Evolutionary conservation across 2,888 invertebrate species (phyloP), one percentile per base, ranked within the genome.

Genomic region (Macrostomum cliftonense): DNA sequence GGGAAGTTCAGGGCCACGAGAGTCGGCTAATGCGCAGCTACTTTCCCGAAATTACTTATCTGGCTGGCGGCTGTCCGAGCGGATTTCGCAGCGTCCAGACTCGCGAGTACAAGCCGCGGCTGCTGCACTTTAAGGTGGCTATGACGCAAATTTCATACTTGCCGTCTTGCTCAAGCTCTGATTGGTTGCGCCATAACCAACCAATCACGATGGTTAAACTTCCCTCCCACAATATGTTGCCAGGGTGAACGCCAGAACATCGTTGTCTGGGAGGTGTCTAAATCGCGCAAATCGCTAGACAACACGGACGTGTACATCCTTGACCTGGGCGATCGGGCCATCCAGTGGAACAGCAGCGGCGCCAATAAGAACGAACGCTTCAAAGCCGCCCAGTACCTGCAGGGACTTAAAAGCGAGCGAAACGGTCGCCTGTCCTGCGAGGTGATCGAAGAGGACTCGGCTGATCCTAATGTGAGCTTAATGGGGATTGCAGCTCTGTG

Each of bases 1-100:
- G 69, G 20, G 68, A 68, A 49, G 65, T 65, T 17, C 63, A 65
- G 50, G 63, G 59, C 5, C 58, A 61, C 46, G 68, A 69, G 53
- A 65, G 65, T 9, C 58, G 59, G 36, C 58, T 63, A 16, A 68
- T 68, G 55, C 59, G 57, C 48, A 58, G 58, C 9, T 67, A 67
- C 57, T 69, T 69, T 57, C 54, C 49, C 11, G 40, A 45, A 17
- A 53, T 57, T 12, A 47, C 43, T 55, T 57, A 40, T 42, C 47
- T 55, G 52, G 50, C 52, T 21, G 55, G 55, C n/a, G 55, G 55
- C 39, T 46, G 44, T 42, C 54, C 37, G 17, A 49, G 44, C 16
- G 55, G 55, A 13, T 55, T 55, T 44, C 20, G 46, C 12, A 46
- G 49, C 19, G 55, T 55, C 7, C 40, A 44, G 21, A 43, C 54